Base-by-base conservation (phyloP, 2,113 vertebrate species). In the Leucosticte australis region DNA sequence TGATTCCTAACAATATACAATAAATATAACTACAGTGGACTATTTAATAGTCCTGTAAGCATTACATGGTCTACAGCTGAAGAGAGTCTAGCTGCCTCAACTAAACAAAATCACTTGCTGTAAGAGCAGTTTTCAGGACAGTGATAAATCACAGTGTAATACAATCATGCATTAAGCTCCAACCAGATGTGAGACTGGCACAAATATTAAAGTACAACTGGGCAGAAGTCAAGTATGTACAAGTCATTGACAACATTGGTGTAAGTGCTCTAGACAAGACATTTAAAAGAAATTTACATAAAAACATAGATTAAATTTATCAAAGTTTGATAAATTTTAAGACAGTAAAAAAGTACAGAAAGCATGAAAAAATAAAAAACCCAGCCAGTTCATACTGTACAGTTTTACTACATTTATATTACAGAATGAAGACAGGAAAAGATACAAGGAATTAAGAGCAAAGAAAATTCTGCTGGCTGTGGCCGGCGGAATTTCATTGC, bases 301-400 rank as follows among this genome's bases (percentile, higher is more conserved):
- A 96, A 98, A 93, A 96, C 95, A 96, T 55, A 92, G 87, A 94
- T 64, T 84, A 97, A 98, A 98, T 98, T 98, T 98, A 98, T 98
- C 98, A 98, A 98, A 95, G 53, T 56, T 90, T 98, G 97, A 98
- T 98, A 98, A 98, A 98, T 98, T 98, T 98, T 94, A 78, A 93
- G 97, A 98, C 95, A 81, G 94, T 97, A 98, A 97, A 97, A 98
- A 98, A 96, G 92, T 98, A 98, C 97, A 98, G 96, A 96, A 97
- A 96, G 97, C 89, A 96, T 90, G 93, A 92, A 97, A 95, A 96
- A 97, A 95, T 74, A 91, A 80, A 95, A 91, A 75, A 2, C 55
- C 67, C 90, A 90, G 71, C 49, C 70, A 92, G 86, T 97, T 97
- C 91, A 96, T 79, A 98, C 18, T 96, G 81, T 98, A 97, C 95